Evolutionary conservation across 2,888 invertebrate genomes (phyloP).

Genomic region (Lasioglossum morio): DNA sequence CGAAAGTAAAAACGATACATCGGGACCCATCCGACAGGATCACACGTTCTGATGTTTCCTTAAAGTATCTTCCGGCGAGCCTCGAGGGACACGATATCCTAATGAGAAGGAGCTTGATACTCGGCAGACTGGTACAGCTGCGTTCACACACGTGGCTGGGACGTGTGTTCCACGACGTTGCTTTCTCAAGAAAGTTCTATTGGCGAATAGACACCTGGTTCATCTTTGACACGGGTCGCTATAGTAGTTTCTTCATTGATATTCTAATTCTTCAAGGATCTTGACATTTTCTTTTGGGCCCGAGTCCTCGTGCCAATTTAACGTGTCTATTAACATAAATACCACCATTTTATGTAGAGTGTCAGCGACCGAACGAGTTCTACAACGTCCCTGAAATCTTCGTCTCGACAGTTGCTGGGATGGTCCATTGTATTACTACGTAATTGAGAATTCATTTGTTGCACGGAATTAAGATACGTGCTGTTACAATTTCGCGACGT

Average conservation of each 20-base stretch:
- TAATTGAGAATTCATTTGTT: neutral
- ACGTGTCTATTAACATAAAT: neutral
- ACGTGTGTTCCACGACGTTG: constrained; percentile 14
- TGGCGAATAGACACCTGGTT: constrained; percentile 36
- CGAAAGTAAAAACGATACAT: constrained; percentile 63
- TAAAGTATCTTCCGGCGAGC: constrained; percentile 73
- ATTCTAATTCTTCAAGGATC: neutral
- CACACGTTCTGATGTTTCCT: constrained; percentile 73
- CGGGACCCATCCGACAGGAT: constrained; percentile 66
- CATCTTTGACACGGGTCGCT: constrained; percentile 7
- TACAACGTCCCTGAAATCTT: neutral
- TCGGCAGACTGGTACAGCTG: constrained; percentile 72
- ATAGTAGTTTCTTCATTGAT: neutral
- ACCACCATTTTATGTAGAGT: neutral
- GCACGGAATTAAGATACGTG: neutral
- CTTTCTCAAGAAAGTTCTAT: constrained; percentile 40
- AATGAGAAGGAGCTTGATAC: constrained; percentile 59
- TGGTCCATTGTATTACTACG: neutral
- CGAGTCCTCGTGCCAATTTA: neutral
- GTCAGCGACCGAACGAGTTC: neutral
- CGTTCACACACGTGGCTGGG: constrained; percentile 67
- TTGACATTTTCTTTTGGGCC: neutral
- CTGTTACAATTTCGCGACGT: neutral
- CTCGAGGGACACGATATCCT: constrained; percentile 58
- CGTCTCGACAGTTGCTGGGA: neutral